Base-by-base conservation (phyloP, 2,113 vertebrate species). In the Chaetura pelagica region DNA sequence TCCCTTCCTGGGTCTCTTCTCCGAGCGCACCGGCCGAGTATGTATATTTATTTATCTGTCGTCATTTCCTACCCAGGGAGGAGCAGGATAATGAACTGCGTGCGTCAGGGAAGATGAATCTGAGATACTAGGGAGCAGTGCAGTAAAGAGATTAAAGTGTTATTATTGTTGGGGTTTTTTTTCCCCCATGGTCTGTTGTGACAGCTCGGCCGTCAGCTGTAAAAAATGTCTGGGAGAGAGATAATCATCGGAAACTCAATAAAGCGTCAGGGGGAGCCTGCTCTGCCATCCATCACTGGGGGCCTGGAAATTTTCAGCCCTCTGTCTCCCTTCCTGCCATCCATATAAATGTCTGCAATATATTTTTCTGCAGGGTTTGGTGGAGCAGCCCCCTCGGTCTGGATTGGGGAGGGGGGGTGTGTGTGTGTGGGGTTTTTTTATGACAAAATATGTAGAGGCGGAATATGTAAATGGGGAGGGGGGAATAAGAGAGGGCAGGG, bases 171-270 rank as follows among this genome's bases (percentile, higher is more conserved):
- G 98, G 94, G 90, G 23, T 27, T 54, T 26, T 97, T 96, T 97
- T 98, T 93, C 97, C 98, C 98, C 97, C 97, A 96, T 97, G 98
- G 98, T 98, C 97, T 94, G 42, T 87, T 88, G 92, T 99, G 99
- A 99, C 99, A 99, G 98, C 98, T 98, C 97, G 97, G 98, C 98
- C 98, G 98, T 98, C 99, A 99, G 98, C 98, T 93, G 98, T 98
- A 98, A 99, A 98, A 98, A 98, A 99, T 99, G 99, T 99, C 98
- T 98, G 97, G 96, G 98, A 97, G 98, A 98, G 98, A 99, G 99
- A 99, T 99, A 99, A 99, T 99, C 99, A 99, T 99, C 98, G 98
- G 98, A 99, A 99, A 99, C 99, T 99, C 99, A 99, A 99, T 99
- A 99, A 99, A 99, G 99, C 99, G 99, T 99, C 99, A 98, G 97